Conservation (phyloP, 1,140 invertebrate genomes). For the Lasioglossum baleicum region DNA sequence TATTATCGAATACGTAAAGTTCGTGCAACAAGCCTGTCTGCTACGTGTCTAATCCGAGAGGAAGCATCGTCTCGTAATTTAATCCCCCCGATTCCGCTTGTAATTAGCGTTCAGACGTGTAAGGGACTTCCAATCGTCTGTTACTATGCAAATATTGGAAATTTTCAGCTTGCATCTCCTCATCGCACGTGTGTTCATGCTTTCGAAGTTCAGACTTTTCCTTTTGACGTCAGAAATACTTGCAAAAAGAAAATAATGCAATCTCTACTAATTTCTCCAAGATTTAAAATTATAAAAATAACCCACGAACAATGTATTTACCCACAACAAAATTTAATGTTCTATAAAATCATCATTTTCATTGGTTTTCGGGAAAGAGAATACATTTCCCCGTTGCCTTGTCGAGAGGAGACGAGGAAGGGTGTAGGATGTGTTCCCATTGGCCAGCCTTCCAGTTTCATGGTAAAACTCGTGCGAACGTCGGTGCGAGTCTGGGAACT, state of each 20-base stretch:
- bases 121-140: not conserved
- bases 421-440: not conserved
- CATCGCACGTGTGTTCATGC: not conserved
- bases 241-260: no score
- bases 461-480: constrained; percentile 55
- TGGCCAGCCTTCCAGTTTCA: constrained; percentile 22
- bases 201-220: not conserved
- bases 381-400: not conserved
- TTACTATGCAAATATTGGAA: not conserved
- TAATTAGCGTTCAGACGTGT: constrained; percentile 32
- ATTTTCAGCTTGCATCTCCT: not conserved
- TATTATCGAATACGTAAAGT: constrained; percentile 49
- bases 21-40: constrained; percentile 34
- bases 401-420: constrained; percentile 6
- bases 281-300: no score
- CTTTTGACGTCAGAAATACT: not conserved
- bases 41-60: constrained; percentile 60
- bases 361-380: no score
- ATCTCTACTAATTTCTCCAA: no score
- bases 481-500: constrained; percentile 47
- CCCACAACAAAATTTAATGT: no score
- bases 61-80: constrained; percentile 51
- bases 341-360: no score
- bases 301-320: no score
- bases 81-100: constrained; percentile 45